These are phyloP conservation scores for Callopanchax toddi DNA, from an alignment of 2,113 vertebrate genomes.

Conservation along the genomic window DNA sequence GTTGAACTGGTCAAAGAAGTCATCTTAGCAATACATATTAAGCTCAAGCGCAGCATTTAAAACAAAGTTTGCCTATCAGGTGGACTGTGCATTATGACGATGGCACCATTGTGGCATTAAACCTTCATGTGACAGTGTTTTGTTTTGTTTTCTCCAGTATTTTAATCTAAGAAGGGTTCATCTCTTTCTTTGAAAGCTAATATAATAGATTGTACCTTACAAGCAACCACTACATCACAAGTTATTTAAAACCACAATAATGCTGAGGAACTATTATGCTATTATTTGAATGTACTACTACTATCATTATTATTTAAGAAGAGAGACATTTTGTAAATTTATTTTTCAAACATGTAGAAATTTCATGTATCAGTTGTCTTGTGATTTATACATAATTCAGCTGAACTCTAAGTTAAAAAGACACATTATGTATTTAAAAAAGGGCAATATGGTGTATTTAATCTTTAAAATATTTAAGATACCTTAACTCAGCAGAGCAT, in stretches of 20 bases:
- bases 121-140: constrained; percentile 38
- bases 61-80: constrained; percentile 19
- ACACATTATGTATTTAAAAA: constrained; percentile 80
- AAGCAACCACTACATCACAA: constrained; percentile 55
- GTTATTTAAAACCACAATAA: constrained; percentile 76
- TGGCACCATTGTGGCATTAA: constrained; percentile 44
- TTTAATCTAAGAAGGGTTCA: constrained; percentile 29
- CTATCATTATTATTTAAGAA: constrained; percentile 82
- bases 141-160: constrained; percentile 57
- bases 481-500: constrained; percentile 65
- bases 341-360: constrained; percentile 71
- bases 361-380: constrained; percentile 65
- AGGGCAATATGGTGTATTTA: constrained; percentile 79
- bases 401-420: constrained; percentile 80
- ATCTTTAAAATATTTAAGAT: constrained; percentile 79
- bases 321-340: constrained; percentile 71
- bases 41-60: constrained; percentile 18
- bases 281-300: constrained; percentile 80
- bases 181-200: constrained; percentile 35
- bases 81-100: constrained; percentile 46
- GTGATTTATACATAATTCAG: constrained; percentile 65
- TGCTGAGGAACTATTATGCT: constrained; percentile 73
- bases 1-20: background rate
- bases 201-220: constrained; percentile 31
- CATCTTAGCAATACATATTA: background rate